phyloP scores from a whole-genome alignment of 2,888 invertebrate species.

The Ophonus ardosiacus region DNA sequence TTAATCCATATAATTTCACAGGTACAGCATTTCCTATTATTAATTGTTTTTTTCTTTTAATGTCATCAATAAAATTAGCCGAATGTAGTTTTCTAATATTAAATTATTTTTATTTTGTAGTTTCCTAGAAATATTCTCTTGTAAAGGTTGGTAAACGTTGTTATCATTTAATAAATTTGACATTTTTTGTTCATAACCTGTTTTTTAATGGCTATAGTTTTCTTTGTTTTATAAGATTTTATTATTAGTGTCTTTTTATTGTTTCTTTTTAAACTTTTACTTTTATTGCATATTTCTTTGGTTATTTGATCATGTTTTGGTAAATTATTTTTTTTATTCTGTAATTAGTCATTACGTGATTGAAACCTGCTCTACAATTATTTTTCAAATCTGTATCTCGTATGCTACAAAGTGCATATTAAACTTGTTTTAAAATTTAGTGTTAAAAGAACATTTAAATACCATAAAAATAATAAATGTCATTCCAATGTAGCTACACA shows the following conservation, averaged over 20 bases:
- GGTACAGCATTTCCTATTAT: too few relatives aligned
- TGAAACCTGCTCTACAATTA: not conserved
- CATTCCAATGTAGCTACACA: too few relatives aligned
- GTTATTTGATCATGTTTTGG: constrained; percentile 60
- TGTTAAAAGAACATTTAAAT: too few relatives aligned
- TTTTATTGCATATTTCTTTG: constrained; percentile 57
- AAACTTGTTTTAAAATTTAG: too few relatives aligned
- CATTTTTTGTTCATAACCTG: not conserved
- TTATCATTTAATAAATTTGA: not conserved
- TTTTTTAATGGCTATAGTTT: not conserved
- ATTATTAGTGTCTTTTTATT: not conserved
- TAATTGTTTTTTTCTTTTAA: too few relatives aligned
- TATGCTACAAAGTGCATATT: not conserved
- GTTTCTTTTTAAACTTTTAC: not conserved
- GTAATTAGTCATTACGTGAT: not conserved
- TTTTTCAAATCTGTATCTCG: not conserved
- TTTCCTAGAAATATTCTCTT: not conserved
- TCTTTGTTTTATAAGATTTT: not conserved
- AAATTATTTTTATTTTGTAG: too few relatives aligned
- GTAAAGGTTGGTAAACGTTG: not conserved
- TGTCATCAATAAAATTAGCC: too few relatives aligned
- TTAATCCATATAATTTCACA: too few relatives aligned
- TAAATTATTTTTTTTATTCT: not conserved
- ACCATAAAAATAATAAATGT: too few relatives aligned
- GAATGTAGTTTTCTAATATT: too few relatives aligned